Conservation (phyloP, 2,113 vertebrate genomes). For the Numenius arquata region DNA sequence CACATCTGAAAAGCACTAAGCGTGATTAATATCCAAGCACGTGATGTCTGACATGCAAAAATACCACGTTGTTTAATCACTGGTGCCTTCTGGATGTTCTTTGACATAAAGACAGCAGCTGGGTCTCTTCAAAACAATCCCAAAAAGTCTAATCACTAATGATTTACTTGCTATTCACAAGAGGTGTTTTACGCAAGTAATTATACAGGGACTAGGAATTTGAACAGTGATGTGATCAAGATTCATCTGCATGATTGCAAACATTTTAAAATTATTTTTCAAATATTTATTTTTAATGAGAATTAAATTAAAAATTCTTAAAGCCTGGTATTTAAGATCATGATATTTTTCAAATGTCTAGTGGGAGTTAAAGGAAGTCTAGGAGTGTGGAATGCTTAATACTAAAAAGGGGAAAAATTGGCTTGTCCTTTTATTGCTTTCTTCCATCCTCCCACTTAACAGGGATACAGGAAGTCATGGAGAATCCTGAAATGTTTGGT, state of each 20-base stretch:
- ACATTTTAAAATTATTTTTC: conserved; percentile 40
- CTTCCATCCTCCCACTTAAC: neutral
- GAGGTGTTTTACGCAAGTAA: conserved; percentile 39
- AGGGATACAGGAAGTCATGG: neutral
- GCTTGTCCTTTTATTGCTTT: neutral
- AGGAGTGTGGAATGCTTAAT: neutral
- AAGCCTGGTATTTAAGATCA: neutral
- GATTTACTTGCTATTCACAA: conserved; percentile 55
- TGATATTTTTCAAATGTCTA: neutral
- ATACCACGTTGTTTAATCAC: conserved; percentile 47
- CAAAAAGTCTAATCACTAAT: conserved; percentile 45
- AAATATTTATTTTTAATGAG: conserved; percentile 58
- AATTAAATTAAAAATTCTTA: conserved; percentile 33
- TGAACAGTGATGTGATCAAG: conserved; percentile 28
- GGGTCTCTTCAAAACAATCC: conserved; percentile 59
- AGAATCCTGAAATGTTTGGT: conserved; percentile 1
- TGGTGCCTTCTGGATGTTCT: conserved; percentile 36
- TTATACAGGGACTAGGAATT: conserved; percentile 20
- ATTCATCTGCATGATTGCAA: conserved; percentile 59
- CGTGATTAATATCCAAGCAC: conserved; percentile 10
- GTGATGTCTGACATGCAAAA: conserved; percentile 33
- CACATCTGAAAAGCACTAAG: conserved; percentile 22
- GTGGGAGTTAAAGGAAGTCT: conserved; percentile 30
- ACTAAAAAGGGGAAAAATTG: neutral
- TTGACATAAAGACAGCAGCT: conserved; percentile 60